These are phyloP conservation scores for Carcina quercana DNA, from an alignment of 2,888 invertebrate species.

Conservation along the genomic window DNA sequence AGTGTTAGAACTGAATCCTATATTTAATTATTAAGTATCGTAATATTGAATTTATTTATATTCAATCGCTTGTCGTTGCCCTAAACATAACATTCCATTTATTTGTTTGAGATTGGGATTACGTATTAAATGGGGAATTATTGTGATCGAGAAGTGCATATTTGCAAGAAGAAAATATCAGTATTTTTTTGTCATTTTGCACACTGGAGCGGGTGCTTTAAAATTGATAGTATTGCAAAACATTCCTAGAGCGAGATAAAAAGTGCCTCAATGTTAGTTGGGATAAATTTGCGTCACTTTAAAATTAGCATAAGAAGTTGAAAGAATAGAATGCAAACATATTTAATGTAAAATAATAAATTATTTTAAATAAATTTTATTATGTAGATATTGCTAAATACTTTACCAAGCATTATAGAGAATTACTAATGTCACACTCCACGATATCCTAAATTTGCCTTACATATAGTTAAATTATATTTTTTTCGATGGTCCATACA, in stretches of 20 bases:
- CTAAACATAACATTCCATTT: constrained; percentile 49
- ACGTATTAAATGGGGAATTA: constrained; percentile 7
- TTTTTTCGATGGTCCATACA: neutral
- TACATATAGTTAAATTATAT: neutral
- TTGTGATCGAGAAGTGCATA: constrained; percentile 16
- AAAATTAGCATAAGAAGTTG: constrained; percentile 26
- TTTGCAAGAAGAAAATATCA: no score
- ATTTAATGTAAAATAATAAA: constrained; percentile 27
- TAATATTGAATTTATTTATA: constrained; percentile 22
- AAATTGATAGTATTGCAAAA: no score
- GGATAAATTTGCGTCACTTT: constrained; percentile 25
- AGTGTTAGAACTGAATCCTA: constrained; percentile 41
- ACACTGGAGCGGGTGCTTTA: no score
- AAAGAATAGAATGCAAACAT: constrained; percentile 23
- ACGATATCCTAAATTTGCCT: constrained; percentile 1
- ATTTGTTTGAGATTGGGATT: no score
- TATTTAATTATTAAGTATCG: constrained; percentile 37
- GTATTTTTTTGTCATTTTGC: no score
- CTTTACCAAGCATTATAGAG: constrained; percentile 1
- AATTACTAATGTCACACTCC: neutral
- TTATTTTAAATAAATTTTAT: constrained; percentile 22
- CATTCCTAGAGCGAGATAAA: constrained; percentile 5
- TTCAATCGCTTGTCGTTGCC: constrained; percentile 36
- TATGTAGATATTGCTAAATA: constrained; percentile 11
- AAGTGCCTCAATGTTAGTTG: constrained; percentile 33